Conservation (phyloP, 1,140 invertebrate species). For the Trichonephila clavipes region DNA sequence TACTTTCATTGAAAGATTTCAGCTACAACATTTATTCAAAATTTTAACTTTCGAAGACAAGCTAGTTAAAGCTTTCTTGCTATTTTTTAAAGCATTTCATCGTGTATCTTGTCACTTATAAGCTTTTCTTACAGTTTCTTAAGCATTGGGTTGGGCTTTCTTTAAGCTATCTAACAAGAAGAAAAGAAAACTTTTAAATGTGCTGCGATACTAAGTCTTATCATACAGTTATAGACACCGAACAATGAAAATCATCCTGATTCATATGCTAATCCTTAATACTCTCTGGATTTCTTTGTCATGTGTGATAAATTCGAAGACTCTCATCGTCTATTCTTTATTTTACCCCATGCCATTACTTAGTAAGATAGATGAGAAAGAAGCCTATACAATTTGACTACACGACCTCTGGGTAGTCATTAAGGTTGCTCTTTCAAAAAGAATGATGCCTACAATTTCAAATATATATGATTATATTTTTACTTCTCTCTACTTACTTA, state of each 20-base stretch:
- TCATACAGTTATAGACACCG: conserved; percentile 1
- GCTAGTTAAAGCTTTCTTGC: not conserved
- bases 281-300: conserved; percentile 46
- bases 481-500: not conserved
- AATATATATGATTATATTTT: not conserved
- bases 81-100: conserved; percentile 17
- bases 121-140: not conserved
- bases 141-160: not conserved
- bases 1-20: not conserved
- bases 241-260: conserved; percentile 45
- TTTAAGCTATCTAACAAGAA: not conserved
- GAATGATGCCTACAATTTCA: not conserved
- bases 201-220: conserved; percentile 15
- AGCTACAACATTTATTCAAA: not conserved
- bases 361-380: conserved; percentile 8
- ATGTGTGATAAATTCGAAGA: conserved; percentile 23
- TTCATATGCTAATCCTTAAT: conserved; percentile 52
- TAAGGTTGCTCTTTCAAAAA: conserved; percentile 24
- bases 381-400: conserved; percentile 25
- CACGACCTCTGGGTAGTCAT: not conserved
- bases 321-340: not conserved
- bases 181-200: conserved; percentile 20
- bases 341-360: conserved; percentile 38
- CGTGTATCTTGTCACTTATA: conserved; percentile 20
- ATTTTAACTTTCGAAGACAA: not conserved